Base-by-base conservation (phyloP, 2,797 vertebrate genomes). In the Esox masquinongy region DNA sequence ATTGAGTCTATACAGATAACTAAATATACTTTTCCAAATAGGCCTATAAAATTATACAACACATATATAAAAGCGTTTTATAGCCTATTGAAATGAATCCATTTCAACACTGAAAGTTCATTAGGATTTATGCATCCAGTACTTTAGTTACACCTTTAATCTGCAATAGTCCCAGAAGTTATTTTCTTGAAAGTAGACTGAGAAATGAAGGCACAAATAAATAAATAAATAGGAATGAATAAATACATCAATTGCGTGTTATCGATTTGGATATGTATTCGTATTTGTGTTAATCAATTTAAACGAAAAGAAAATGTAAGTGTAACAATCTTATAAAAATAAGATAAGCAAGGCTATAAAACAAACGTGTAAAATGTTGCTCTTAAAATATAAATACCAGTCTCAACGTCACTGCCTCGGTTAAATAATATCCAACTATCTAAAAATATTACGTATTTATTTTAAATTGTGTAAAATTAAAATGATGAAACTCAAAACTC, bases 181-280 rank as follows among this genome's bases (percentile, higher is more conserved):
- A 39, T 39, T 39, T 39, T 39, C 36, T 39, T 39, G 2, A 39
- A 39, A 39, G 36, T 39, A 5, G 36, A 5, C 4, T 39, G 5
- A 39, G 36, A 64, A 31, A 64, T 64, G 26, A 64, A 29, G 24
- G 2, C 26, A 64, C 61, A 31, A 29, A 64, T 9, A 16, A 64
- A 64, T 64, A 64, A 29, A 64, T 9, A 16, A 64, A 64, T 64
- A 31, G 22, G 26, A 26, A 26, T 2, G 14, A 15, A 24, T 64
- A 3, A 15, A 14, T 31, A 15, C 12, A 15, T 24, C 61, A 24
- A 39, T 8, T 39, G 7, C 5, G 36, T 39, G 5, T 39, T 39
- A 5, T 39, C 36, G 36, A 39, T 39, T 39, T 39, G 36, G 91
- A 92, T 94, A 91, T 92, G 94, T 95, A 56, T 56, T 56, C 53